Percentiles rank a stretch among this genome's conserved stretches.
Conservation (phyloP, 1,140 invertebrate species). For the Zaprionus ghesquierei region DNA sequence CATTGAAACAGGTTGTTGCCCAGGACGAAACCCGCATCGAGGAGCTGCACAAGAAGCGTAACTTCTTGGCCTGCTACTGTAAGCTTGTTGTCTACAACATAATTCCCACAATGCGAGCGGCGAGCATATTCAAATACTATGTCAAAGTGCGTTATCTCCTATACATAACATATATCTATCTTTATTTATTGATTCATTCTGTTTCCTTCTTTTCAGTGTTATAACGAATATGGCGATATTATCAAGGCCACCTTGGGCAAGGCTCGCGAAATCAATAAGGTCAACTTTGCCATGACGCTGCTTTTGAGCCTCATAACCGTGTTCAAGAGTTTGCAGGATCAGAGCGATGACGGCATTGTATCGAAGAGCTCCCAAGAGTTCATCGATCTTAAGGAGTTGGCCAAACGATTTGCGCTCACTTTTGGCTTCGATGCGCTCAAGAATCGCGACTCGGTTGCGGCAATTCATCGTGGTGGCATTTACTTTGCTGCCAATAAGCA, state of each 20-base stretch:
- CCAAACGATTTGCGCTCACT: constrained; percentile 97
- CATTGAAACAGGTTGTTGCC: constrained; percentile 83
- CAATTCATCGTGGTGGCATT: constrained; percentile 97
- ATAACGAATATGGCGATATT: constrained; percentile 99
- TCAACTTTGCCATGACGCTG: constrained; percentile 97
- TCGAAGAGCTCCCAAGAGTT: constrained; percentile 76
- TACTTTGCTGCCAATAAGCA: constrained; percentile 90
- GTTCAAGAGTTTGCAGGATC: constrained; percentile 70
- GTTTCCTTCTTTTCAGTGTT: constrained; percentile 87
- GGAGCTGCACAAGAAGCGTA: constrained; percentile 97
- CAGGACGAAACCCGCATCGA: constrained; percentile 98
- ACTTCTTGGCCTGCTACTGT: constrained; percentile 97
- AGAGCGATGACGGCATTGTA: constrained; percentile 60
- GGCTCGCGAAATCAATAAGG: constrained; percentile 98
- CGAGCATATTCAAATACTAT: constrained; percentile 98
- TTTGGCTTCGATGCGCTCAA: constrained; percentile 99
- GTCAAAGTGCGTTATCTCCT: constrained; percentile 89
- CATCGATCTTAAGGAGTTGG: constrained; percentile 89
- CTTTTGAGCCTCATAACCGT: constrained; percentile 87
- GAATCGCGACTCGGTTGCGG: constrained; percentile 98
- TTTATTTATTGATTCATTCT: neutral
- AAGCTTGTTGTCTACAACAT: constrained; percentile 99
- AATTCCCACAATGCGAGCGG: constrained; percentile 94
- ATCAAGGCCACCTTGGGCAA: constrained; percentile 98
- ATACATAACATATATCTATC: neutral